A percentile compares a stretch with the other conserved stretches of the same genome.
Evolutionary conservation across 2,797 vertebrate species (phyloP).

Genomic region (Hipposideros larvatus): DNA sequence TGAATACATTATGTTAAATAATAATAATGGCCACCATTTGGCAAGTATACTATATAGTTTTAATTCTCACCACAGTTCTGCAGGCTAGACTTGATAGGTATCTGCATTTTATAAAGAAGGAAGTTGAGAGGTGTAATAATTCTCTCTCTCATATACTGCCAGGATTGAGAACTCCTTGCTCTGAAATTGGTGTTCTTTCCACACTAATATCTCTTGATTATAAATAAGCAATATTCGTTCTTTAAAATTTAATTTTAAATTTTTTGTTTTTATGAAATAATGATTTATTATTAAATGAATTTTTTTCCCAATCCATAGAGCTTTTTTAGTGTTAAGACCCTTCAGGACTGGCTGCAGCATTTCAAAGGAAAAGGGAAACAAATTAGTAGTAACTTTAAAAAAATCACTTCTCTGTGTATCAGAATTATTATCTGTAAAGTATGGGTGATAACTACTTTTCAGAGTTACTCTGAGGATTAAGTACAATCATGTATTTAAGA

Average conservation of each 20-base stretch:
- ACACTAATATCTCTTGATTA: not conserved
- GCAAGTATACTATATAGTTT: not conserved
- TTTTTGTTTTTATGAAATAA: not conserved
- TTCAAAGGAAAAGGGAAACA: not conserved
- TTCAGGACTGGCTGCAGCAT: not conserved
- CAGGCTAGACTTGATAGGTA: not conserved
- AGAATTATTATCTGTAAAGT: not conserved
- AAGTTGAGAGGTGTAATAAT: not conserved
- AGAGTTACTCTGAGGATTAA: not conserved
- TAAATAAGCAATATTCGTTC: not conserved
- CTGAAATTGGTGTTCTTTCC: not conserved
- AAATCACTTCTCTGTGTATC: not conserved
- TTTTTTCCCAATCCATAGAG: not conserved
- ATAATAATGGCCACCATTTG: not conserved
- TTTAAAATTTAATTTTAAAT: constrained; percentile 20
- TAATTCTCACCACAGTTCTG: not conserved
- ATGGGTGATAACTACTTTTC: not conserved
- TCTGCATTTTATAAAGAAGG: not conserved
- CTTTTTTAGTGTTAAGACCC: not conserved
- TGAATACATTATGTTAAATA: constrained; percentile 20
- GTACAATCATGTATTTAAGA: not conserved
- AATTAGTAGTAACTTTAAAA: not conserved
- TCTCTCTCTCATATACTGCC: not conserved
- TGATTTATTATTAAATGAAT: not conserved
- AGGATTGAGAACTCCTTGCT: not conserved